Base-by-base conservation (phyloP, 1,140 invertebrate species). In the Dinoponera quadriceps region DNA sequence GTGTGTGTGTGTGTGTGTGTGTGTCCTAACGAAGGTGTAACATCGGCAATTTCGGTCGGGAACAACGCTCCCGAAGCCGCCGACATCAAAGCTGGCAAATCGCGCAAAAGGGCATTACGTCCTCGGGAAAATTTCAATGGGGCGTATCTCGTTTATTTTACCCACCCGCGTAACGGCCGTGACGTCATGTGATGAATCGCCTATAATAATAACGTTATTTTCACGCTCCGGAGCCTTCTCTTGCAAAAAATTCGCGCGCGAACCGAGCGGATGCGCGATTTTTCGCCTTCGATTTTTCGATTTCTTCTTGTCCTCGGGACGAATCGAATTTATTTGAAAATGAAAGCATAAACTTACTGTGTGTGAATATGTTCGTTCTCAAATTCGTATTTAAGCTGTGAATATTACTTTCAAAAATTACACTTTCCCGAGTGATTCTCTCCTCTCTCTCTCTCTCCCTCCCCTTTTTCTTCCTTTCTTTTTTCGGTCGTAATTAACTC, bases 51-150 rank as follows among this genome's bases (percentile, higher is more conserved):
- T 78, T 78, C 62, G 20, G 51, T 54, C 14, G 29, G 18, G 71
- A 22, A 38, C 74, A 66, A 66, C 20, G 49, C 38, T 54, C 9
- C 22, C 57, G 25, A 49, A 18, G n/a, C 27, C 22, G 20, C 25
- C 25, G 13, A 44, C 16, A 11, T 49, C 29, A 22, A 22, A 27
- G 27, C 29, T 29, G 29, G 18, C n/a, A 16, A n/a, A 29, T 54
- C 16, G 20, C 62, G 18, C 48, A 16, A 54, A 14, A 27, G 44
- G 20, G 18, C 74, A 48, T 57, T 59, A 20, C 65, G 33, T 69
- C 14, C 65, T 69, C 33, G 65, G 27, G 33, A 71, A 69, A 44
- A 80, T 48, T 80, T 57, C 44, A 80, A 69, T 68, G 74, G 20
- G 2, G 9, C 62, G 49, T 27, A 68, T 66, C 27, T 65, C 48